phyloP scores from a whole-genome alignment of 2,888 invertebrate species.

The Oscheius onirici region DNA sequence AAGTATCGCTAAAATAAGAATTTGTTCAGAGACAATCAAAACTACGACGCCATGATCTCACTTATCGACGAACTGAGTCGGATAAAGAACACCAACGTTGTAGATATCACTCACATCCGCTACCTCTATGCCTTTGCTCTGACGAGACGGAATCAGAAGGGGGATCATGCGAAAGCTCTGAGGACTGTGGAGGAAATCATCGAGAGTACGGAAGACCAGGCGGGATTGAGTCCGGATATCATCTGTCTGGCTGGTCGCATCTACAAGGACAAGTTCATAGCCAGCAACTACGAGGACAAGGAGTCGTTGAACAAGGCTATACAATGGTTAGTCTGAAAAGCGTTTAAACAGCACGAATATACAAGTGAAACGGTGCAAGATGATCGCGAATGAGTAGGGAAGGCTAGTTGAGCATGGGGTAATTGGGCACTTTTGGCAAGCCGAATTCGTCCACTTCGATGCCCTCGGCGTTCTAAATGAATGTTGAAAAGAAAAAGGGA shows the following conservation, averaged over 20 bases:
- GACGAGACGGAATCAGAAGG: constrained; percentile 90
- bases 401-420: constrained; percentile 23
- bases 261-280: constrained; percentile 85
- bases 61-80: constrained; percentile 91
- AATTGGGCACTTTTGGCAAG: constrained; percentile 78
- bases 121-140: constrained; percentile 96
- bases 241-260: constrained; percentile 95
- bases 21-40: constrained; percentile 69
- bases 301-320: constrained; percentile 91
- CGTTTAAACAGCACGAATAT: neutral
- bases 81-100: constrained; percentile 83
- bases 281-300: constrained; percentile 88
- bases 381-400: neutral
- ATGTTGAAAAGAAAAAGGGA: neutral
- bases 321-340: constrained; percentile 79
- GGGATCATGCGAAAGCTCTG: constrained; percentile 92
- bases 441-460: constrained; percentile 96
- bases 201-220: constrained; percentile 76
- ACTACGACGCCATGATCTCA: constrained; percentile 89
- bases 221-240: constrained; percentile 85
- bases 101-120: constrained; percentile 88
- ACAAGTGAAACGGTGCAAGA: neutral
- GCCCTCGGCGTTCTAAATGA: constrained; percentile 54
- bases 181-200: constrained; percentile 86
- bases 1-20: neutral